Evolutionary conservation across 37 sponge, comb jelly and placozoan genomes (phyloP).

Genomic region (Diacarnus erythraeanus): DNA sequence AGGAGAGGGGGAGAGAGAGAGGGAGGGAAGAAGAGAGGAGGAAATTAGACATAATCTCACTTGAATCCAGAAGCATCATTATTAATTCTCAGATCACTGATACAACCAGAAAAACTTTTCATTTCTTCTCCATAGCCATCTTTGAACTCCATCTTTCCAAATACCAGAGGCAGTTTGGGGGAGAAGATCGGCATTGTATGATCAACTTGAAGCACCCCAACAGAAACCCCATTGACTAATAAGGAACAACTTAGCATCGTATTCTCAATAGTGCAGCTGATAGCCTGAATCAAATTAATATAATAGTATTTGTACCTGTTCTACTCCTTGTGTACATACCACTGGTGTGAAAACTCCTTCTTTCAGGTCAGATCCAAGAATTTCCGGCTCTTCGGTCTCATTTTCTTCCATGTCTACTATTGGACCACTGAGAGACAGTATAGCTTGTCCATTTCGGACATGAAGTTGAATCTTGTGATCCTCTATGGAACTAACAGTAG

Average conservation of each 20-base stretch:
- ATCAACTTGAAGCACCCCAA: not conserved
- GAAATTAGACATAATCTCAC: conserved; percentile 4
- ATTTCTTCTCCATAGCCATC: conserved; percentile 12
- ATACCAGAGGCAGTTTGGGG: conserved; percentile 25
- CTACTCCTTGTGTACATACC: too few species aligned
- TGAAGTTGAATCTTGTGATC: conserved; percentile 12
- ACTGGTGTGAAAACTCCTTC: not conserved
- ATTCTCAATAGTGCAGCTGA: conserved; percentile 1
- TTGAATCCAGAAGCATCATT: conserved; percentile 20
- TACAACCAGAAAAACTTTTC: conserved; percentile 46
- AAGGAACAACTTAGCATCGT: conserved; percentile 7
- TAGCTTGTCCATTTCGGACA: not conserved
- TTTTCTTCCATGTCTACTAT: not conserved
- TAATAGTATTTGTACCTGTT: not conserved
- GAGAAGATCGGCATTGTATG: not conserved
- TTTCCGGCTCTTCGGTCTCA: not conserved
- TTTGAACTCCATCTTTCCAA: conserved; percentile 18
- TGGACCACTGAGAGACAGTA: not conserved
- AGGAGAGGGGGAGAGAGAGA: too few species aligned
- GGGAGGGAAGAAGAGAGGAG: too few species aligned
- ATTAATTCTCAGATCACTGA: conserved; percentile 23
- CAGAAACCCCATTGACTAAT: not conserved
- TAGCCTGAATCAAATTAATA: not conserved
- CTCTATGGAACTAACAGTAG: not conserved
- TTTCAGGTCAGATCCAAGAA: not conserved